Base-by-base conservation (phyloP, 2,888 invertebrate genomes). In the Pelosia muscerda region DNA sequence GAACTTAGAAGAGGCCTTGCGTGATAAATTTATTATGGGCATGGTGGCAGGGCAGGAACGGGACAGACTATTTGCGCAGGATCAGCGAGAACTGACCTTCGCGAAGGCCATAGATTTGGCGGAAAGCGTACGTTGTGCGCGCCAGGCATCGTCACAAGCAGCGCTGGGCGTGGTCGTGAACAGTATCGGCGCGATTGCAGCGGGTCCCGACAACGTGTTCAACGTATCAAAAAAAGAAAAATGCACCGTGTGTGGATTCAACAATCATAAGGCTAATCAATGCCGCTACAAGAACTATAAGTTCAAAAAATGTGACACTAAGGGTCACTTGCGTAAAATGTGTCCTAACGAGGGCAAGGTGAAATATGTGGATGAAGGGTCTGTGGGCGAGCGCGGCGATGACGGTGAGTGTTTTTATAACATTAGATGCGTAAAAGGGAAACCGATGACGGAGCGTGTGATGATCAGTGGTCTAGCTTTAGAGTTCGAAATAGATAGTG, bases 341-440 rank as follows among this genome's bases (percentile, higher is more conserved):
- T n/a, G n/a, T n/a, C n/a, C n/a, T n/a, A n/a, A n/a, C n/a, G n/a
- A n/a, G n/a, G n/a, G n/a, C n/a, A n/a, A n/a, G n/a, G n/a, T n/a
- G n/a, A n/a, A n/a, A n/a, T n/a, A n/a, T n/a, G n/a, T n/a, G n/a
- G n/a, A n/a, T n/a, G n/a, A n/a, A n/a, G 25, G 22, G 4, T 1
- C 54, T 22, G 54, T 23, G 54, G 54, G 15, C 42, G 31, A n/a
- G 54, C 13, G n/a, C 9, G 54, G 58, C 42, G 75, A 74, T 58
- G 79, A 77, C 60, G 79, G 75, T 79, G 49, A 75, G 77, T 69
- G 22, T 54, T 66, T 76, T 34, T 71, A 63, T 60, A 77, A 79
- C 71, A 79, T 76, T 66, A 57, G 73, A 1, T 66, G 71, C 8
- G 9, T 57, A 59, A 49, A 63, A 11, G 76, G 74, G 2, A 72